Base-by-base conservation (phyloP, 1,140 invertebrate genomes). In the Coenobita brevimanus region DNA sequence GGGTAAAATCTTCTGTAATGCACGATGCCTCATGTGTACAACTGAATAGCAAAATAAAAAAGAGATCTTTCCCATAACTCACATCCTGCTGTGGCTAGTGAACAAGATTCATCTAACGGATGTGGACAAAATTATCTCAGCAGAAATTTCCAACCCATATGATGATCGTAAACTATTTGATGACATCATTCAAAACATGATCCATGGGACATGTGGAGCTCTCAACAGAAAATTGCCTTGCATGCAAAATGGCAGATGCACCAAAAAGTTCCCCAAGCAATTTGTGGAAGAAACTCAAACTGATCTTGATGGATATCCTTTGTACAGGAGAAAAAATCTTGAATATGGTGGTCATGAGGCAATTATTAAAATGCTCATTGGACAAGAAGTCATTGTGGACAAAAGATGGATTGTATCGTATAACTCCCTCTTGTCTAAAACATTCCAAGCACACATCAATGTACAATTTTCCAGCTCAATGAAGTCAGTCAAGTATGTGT, bases 161-260 rank as follows among this genome's bases (percentile, higher is more conserved):
- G 71, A 6, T 3, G 71, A 75, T n/a, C 3, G 36, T 3, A 33
- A 38, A 3, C 36, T 75, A 15, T 38, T 30, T 38, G 36, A 75
- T 38, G 10, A 6, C 36, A 30, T 75, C n/a, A 38, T 3, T 6
- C 15, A 3, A 10, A 3, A 75, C 3, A 75, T 75, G 71, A n/a
- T 75, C 6, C 71, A 75, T 38, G 36, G 71, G 3, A 15, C 21
- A 6, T 36, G 71, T 38, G 71, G 71, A 30, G 8, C 3, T 8
- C 71, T 75, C 8, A 75, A 75, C 36, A 36, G 10, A 3, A 75
- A 75, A 3, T 75, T 33, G 3, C 71, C 71, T 24, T 75, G 71
- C 36, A 75, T 75, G 36, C 8, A 30, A 21, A 38, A 75, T 13
- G n/a, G 36, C 3, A 75, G n/a, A 38, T 75, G 71, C 36, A 75